phyloP scores from a whole-genome alignment of 2,888 invertebrate species.

The Leptura quadrifasciata region DNA sequence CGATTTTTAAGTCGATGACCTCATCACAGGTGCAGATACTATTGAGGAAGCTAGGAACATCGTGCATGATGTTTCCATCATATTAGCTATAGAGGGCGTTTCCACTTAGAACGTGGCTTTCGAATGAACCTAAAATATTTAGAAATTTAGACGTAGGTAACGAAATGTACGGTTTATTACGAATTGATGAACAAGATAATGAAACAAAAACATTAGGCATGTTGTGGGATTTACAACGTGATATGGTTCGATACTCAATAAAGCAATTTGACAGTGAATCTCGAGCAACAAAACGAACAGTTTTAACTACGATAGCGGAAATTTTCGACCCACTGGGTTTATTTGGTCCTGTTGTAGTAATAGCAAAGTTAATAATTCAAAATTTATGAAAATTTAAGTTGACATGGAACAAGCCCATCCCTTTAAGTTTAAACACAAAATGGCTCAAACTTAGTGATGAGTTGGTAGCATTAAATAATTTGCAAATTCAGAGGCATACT shows the following conservation, averaged over 20 bases:
- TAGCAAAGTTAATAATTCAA: conserved; percentile 25
- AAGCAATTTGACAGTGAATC: neutral
- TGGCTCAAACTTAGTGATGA: neutral
- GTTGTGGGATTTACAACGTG: conserved; percentile 18
- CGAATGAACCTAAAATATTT: neutral
- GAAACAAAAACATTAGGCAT: neutral
- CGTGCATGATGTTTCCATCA: neutral
- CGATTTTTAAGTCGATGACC: conserved; percentile 28
- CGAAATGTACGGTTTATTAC: neutral
- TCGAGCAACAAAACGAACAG: conserved; percentile 7
- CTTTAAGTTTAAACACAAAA: neutral
- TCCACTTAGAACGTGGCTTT: conserved; percentile 17
- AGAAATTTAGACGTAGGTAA: neutral
- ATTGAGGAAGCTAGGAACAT: neutral
- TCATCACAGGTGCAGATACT: neutral
- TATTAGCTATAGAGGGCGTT: conserved; percentile 11
- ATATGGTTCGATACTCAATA: neutral
- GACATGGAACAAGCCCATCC: conserved; percentile 13
- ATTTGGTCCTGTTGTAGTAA: conserved; percentile 1
- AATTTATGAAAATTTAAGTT: conserved; percentile 25
- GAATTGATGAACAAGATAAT: neutral
- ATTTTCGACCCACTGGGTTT: conserved; percentile 26
- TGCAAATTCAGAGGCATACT: neutral
- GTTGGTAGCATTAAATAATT: neutral
- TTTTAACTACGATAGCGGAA: conserved; percentile 12